Evolutionary conservation across 2,113 vertebrate genomes (phyloP).

Genomic region (Paradisaea rubra): DNA sequence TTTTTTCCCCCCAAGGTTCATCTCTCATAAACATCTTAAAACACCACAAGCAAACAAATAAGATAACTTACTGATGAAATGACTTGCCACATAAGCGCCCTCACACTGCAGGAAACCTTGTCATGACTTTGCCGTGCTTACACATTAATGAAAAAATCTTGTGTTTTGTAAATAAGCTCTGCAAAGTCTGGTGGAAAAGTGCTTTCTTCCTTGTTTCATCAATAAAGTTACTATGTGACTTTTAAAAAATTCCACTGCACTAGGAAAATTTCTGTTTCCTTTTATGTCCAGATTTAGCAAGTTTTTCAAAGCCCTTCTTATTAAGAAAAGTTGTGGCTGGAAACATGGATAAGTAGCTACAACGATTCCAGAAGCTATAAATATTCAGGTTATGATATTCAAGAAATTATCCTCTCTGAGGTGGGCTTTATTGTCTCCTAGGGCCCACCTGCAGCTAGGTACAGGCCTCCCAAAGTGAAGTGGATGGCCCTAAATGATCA

Average conservation of each 20-base stretch:
- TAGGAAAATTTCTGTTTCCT: slow-evolving; percentile 77
- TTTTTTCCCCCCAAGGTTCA: not conserved
- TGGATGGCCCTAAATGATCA: slow-evolving; percentile 76
- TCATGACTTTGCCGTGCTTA: slow-evolving; percentile 29
- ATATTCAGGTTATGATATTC: slow-evolving; percentile 69
- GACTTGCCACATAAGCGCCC: not conserved
- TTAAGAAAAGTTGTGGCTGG: slow-evolving; percentile 76
- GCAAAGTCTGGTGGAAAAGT: slow-evolving; percentile 73
- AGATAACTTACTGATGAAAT: slow-evolving; percentile 36
- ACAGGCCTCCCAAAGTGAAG: slow-evolving; percentile 69
- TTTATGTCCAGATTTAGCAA: slow-evolving; percentile 78
- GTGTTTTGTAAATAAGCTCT: slow-evolving; percentile 72
- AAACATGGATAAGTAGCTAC: slow-evolving; percentile 75
- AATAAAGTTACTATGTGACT: slow-evolving; percentile 78
- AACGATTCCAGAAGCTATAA: slow-evolving; percentile 73
- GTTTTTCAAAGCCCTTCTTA: slow-evolving; percentile 81
- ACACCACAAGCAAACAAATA: not conserved
- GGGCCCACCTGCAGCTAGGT: slow-evolving; percentile 68
- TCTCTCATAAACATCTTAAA: slow-evolving; percentile 4
- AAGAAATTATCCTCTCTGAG: slow-evolving; percentile 71
- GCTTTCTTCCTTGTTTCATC: slow-evolving; percentile 77
- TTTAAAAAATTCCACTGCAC: slow-evolving; percentile 76
- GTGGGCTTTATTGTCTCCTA: slow-evolving; percentile 74
- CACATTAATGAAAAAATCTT: slow-evolving; percentile 57
- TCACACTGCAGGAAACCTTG: slow-evolving; percentile 28